Evolutionary conservation across 2,113 vertebrate species (phyloP).

Genomic region (Leiothrix lutea): DNA sequence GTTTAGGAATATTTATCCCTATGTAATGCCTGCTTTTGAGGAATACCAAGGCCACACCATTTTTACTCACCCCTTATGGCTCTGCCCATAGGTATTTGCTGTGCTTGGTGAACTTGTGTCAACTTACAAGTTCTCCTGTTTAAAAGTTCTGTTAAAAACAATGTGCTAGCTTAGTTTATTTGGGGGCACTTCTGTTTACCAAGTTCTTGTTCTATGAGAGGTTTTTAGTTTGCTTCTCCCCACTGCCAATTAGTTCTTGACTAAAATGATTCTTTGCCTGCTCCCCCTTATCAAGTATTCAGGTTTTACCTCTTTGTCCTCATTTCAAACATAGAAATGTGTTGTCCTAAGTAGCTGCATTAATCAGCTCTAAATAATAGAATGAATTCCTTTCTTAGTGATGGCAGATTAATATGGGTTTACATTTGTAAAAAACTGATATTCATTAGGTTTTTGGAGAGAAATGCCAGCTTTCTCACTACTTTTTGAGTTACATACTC

Average conservation of each 20-base stretch:
- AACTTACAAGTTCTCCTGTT: not conserved
- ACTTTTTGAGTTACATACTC: not conserved
- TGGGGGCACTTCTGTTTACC: not conserved
- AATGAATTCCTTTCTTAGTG: not conserved
- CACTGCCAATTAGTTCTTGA: not conserved
- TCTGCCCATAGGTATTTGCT: not conserved
- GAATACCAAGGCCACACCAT: not conserved
- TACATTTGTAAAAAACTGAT: not conserved
- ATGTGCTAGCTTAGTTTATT: not conserved
- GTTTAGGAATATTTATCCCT: not conserved
- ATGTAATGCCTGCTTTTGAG: not conserved
- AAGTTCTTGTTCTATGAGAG: not conserved
- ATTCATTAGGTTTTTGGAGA: not conserved
- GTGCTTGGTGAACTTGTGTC: not conserved
- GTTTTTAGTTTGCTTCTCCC: not conserved
- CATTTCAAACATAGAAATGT: not conserved
- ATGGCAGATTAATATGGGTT: not conserved
- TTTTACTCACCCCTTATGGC: not conserved
- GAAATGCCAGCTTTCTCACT: not conserved
- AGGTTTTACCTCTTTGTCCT: not conserved
- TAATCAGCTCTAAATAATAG: not conserved
- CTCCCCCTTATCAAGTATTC: not conserved
- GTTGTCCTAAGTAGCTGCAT: not conserved
- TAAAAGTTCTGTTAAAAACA: not conserved
- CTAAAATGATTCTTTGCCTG: not conserved